Conservation (phyloP, 2,797 vertebrate genomes). For the Basileuterus tristriatus region DNA sequence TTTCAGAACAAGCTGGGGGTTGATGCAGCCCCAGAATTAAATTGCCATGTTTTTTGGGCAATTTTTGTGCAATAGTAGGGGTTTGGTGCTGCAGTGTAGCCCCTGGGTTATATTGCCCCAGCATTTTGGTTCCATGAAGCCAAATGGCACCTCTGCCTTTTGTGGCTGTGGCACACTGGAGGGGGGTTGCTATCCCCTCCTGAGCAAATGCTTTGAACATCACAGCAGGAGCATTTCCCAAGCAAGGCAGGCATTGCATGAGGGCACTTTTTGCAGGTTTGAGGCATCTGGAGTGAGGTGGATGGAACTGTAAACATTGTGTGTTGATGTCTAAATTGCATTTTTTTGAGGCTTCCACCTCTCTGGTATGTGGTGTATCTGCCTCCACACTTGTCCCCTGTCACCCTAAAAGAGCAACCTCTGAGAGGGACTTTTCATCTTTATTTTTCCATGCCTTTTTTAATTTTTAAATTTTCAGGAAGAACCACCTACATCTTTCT, state of each 20-base stretch:
- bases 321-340: not conserved
- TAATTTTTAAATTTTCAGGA: not conserved
- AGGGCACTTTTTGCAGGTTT: not conserved
- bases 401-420: not conserved
- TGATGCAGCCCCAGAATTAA: not conserved
- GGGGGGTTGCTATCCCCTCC: not conserved
- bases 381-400: not conserved
- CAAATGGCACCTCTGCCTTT: not conserved
- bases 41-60: not conserved
- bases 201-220: not conserved
- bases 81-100: not conserved
- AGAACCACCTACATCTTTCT: slow-evolving; percentile 69
- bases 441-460: slow-evolving; percentile 50
- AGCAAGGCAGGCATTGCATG: not conserved
- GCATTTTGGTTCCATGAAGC: not conserved
- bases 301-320: not conserved
- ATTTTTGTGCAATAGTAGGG: too few relatives aligned
- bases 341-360: not conserved
- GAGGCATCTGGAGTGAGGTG: not conserved
- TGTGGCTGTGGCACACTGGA: not conserved
- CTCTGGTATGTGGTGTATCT: not conserved
- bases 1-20: not conserved
- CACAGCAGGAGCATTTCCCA: not conserved
- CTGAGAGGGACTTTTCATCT: slow-evolving; percentile 8
- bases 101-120: not conserved